Evolutionary conservation across 2,113 vertebrate species (phyloP).

Genomic region (Oryzias javanicus): DNA sequence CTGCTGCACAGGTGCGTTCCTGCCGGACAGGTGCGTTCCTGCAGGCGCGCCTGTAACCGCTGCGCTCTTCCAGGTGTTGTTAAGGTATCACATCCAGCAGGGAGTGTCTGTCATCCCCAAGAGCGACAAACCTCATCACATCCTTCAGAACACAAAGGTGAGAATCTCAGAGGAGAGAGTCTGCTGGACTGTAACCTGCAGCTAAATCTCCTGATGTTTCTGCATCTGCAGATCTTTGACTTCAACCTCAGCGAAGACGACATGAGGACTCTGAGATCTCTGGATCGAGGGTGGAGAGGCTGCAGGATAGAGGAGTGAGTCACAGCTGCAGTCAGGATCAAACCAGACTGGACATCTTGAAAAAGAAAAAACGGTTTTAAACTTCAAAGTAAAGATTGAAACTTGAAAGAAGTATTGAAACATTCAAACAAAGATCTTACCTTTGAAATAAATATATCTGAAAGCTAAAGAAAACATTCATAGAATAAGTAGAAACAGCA

Average conservation of each 20-base stretch:
- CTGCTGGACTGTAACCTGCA: no score
- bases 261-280: slow-evolving; percentile 57
- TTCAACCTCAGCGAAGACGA: slow-evolving; percentile 73
- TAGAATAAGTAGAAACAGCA: no score
- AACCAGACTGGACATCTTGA: no score
- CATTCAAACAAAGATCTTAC: no score
- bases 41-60: neutral
- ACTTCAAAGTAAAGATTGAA: no score
- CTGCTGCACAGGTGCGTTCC: slow-evolving; percentile 69
- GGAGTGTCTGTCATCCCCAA: slow-evolving; percentile 74
- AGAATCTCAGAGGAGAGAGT: no score
- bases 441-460: no score
- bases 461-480: no score
- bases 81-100: slow-evolving; percentile 77
- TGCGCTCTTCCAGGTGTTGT: slow-evolving; percentile 61
- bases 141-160: slow-evolving; percentile 81
- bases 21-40: neutral
- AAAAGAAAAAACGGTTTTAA: no score
- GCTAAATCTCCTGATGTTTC: no score
- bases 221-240: slow-evolving; percentile 72
- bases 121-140: slow-evolving; percentile 76
- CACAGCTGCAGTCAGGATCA: no score
- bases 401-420: no score
- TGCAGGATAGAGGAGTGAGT: slow-evolving; percentile 55
- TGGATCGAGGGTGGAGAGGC: slow-evolving; percentile 71